phyloP scores from a whole-genome alignment of 2,888 invertebrate species.

The Augiades crinisus region DNA sequence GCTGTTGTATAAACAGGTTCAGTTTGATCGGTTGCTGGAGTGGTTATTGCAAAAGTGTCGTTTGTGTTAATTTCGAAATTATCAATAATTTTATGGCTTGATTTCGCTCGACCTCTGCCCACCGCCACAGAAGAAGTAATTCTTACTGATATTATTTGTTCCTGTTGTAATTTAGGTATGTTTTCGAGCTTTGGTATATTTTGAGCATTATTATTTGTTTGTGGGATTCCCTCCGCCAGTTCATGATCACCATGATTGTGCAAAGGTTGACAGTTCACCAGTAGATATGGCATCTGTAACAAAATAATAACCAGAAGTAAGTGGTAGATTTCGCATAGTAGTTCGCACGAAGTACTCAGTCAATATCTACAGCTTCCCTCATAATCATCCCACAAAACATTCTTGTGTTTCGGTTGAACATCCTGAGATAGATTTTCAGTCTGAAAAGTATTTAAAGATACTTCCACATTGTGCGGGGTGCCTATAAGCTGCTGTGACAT shows the following conservation, averaged over 20 bases:
- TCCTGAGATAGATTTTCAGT: too few species aligned
- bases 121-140: slow-evolving; percentile 83
- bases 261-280: slow-evolving; percentile 52
- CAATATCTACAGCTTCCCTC: too few species aligned
- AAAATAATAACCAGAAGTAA: slow-evolving; percentile 3
- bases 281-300: slow-evolving; percentile 61
- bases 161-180: slow-evolving; percentile 34
- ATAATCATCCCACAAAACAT: too few species aligned
- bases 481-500: too few species aligned
- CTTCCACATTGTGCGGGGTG: too few species aligned
- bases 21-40: slow-evolving; percentile 22
- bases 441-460: too few species aligned
- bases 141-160: slow-evolving; percentile 78
- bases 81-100: slow-evolving; percentile 33
- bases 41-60: slow-evolving; percentile 10
- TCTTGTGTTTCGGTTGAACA: too few species aligned
- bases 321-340: too few species aligned
- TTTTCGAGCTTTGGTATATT: slow-evolving; percentile 46
- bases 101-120: slow-evolving; percentile 65
- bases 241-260: slow-evolving; percentile 35
- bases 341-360: too few species aligned
- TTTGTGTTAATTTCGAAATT: slow-evolving; percentile 30
- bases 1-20: slow-evolving; percentile 26
- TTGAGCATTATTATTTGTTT: slow-evolving; percentile 38
- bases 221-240: not conserved